Evolutionary conservation across 1,140 invertebrate genomes (phyloP).

Genomic region (Lordiphosa clarofinis): DNA sequence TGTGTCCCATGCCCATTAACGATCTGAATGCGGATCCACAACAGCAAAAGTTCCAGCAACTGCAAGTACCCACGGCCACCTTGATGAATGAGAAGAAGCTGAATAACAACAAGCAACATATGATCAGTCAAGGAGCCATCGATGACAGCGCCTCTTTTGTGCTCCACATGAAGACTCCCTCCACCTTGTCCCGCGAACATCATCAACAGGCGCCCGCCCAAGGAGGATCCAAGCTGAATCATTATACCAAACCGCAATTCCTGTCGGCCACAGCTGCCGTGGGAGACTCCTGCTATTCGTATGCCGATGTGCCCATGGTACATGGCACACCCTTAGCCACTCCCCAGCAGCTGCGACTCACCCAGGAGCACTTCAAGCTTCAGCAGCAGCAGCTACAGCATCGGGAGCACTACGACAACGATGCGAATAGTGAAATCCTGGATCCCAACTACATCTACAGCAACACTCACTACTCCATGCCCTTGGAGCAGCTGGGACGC

Average conservation of each 20-base stretch:
- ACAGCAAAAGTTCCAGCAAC: constrained; percentile 70
- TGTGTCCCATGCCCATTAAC: constrained; percentile 67
- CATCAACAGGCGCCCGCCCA: constrained; percentile 26
- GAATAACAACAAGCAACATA: constrained; percentile 46
- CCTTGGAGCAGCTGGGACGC: constrained; percentile 64
- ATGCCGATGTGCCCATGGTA: constrained; percentile 74
- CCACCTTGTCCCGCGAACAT: constrained; percentile 43
- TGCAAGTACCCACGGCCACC: constrained; percentile 71
- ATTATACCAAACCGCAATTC: constrained; percentile 76
- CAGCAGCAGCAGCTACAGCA: constrained; percentile 57
- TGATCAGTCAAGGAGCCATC: constrained; percentile 38
- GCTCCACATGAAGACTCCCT: constrained; percentile 63
- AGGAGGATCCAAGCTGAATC: constrained; percentile 52
- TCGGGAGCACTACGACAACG: constrained; percentile 51
- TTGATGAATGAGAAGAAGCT: constrained; percentile 68
- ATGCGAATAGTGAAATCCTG: constrained; percentile 51
- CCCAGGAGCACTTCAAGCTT: constrained; percentile 49
- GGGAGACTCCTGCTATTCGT: constrained; percentile 72
- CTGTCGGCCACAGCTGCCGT: constrained; percentile 60
- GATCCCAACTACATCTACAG: constrained; percentile 77
- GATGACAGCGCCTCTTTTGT: constrained; percentile 71
- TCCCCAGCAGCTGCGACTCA: constrained; percentile 41
- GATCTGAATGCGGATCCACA: constrained; percentile 57
- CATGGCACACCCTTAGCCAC: constrained; percentile 28
- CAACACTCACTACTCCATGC: constrained; percentile 75